These are phyloP conservation scores for Takifugu flavidus DNA, from an alignment of 2,113 vertebrate species.

Conservation along the genomic window DNA sequence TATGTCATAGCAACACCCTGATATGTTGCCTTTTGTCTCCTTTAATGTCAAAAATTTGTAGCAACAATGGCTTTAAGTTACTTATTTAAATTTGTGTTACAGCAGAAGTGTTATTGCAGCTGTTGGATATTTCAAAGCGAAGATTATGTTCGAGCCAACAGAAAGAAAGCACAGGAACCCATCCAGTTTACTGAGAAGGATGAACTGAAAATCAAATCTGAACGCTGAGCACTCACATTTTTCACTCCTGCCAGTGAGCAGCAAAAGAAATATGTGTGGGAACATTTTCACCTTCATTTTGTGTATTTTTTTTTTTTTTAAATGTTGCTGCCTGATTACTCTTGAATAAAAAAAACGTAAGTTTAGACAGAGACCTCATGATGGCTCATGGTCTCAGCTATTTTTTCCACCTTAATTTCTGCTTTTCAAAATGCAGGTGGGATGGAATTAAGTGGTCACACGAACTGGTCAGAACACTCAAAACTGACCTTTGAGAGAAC, in stretches of 20 bases:
- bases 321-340: constrained; percentile 26
- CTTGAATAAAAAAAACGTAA: constrained; percentile 10
- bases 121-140: constrained; percentile 5
- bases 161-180: constrained; percentile 26
- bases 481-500: neutral
- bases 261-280: neutral
- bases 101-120: constrained; percentile 15
- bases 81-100: constrained; percentile 53
- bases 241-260: no score
- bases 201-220: constrained; percentile 7
- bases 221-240: neutral
- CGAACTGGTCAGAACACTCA: neutral
- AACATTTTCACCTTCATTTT: neutral
- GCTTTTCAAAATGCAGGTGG: constrained; percentile 45
- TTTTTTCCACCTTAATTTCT: constrained; percentile 8
- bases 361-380: neutral
- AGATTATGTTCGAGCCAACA: constrained; percentile 28
- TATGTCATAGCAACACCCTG: constrained; percentile 38
- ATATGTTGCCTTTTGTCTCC: constrained; percentile 29
- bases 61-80: constrained; percentile 39
- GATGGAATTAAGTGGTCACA: constrained; percentile 35
- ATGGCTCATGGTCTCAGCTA: no score
- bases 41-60: constrained; percentile 38
- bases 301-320: neutral
- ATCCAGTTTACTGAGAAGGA: constrained; percentile 10